Evolutionary conservation across 1,140 invertebrate genomes (phyloP), one percentile per base, ranked within the genome.

Genomic region (Habropoda laboriosa): DNA sequence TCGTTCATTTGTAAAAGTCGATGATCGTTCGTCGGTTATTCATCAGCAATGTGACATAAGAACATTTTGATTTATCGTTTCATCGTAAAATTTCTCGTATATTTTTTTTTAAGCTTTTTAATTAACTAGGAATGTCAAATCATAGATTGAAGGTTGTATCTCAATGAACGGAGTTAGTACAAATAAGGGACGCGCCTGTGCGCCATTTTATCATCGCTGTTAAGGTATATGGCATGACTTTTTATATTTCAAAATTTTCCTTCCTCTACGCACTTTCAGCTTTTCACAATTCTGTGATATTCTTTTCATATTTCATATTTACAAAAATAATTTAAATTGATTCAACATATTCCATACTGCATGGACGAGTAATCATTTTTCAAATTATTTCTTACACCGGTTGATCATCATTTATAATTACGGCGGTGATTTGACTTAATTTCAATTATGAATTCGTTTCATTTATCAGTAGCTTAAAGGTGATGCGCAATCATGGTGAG

Each of bases 31-130:
- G 42, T 71, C 10, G 32, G 45, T 64, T 32, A 38, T 49, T 58
- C 27, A 24, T 4, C 55, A 32, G 76, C 51, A 67, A 79, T 63
- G 76, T 67, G 67, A 85, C 35, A 13, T 16, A 76, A 51, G 38
- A 21, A 64, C 38, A 49, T 30, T 81, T 78, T 18, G 61, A 47
- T n/a, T 38, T 3, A 21, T 55, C 24, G 10, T 55, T 49, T 45
- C n/a, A 49, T 40, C 18, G 21, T 35, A 57, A 85, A 86, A 86
- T 85, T 86, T 5, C 1, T 53, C 30, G 83, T 86, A n/a, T n/a
- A 18, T 71, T 61, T 21, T 3, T 13, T 7, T 13, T 3, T 47
- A 10, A 8, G 42, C n/a, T 51, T 47, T n/a, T 16, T n/a, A 30
- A 60, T 58, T 61, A 12, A 8, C 10, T 0, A 24, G 12, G 13